Base-by-base conservation (phyloP, 1,140 invertebrate species). In the Batillaria attramentaria region DNA sequence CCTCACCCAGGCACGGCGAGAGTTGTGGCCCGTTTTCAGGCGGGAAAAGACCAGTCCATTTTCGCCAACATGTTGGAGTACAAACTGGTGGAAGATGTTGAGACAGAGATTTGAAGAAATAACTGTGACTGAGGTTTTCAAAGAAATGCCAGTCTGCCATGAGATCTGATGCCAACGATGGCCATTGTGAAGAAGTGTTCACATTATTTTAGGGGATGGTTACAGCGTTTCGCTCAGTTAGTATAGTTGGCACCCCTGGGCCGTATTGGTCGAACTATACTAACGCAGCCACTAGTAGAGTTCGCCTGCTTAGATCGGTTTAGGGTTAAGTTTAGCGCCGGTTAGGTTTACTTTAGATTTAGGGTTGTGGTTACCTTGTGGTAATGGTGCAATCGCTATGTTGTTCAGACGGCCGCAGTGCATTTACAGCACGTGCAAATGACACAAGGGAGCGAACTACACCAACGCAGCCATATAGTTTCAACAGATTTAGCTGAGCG, bases 61-160 rank as follows among this genome's bases (percentile, higher is more conserved):
- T 89, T 89, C 81, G 78, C 87, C 37, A 87, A 87, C 70, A 77
- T 89, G 57, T 76, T 89, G 31, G 88, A 88, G 72, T 89, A 87
- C 72, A 83, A 87, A 74, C 81, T 89, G 31, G 81, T 87, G 24
- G 85, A 88, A 78, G 88, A 88, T 70, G 82, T 81, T 16, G 88
- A 89, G 80, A 89, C 88, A 3, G 87, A 89, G 76, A 89, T 88
- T 60, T 87, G 72, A 85, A 24, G 3, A 13, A 28, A 31, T 28
- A 5, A 8, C 18, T 16, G 4, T 18, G 8, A 42, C 39, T 8
- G 8, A 8, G 0, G 10, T 62, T 62, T 62, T 62, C 8, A 3
- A n/a, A n/a, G n/a, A n/a, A n/a, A n/a, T n/a, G n/a, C n/a, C n/a
- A n/a, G n/a, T n/a, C n/a, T n/a, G n/a, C n/a, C n/a, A n/a, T n/a